Conservation (phyloP, 2,797 vertebrate species). For the Crocodylus rhombifer region DNA sequence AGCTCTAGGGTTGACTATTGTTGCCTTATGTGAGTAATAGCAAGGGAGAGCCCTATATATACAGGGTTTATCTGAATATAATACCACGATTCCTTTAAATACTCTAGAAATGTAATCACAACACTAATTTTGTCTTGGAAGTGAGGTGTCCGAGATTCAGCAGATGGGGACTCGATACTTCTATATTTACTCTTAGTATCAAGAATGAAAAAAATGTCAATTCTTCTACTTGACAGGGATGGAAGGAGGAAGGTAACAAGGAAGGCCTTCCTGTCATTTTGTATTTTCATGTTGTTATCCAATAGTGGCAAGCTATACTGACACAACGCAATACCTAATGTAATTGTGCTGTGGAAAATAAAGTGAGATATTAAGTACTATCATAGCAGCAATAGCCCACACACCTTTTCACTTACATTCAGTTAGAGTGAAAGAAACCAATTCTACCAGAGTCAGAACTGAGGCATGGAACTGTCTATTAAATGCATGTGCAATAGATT, state of each 20-base stretch:
- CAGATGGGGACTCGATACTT: not conserved
- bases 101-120: too few relatives aligned
- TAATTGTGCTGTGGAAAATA: not conserved
- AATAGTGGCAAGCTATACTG: not conserved
- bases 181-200: not conserved
- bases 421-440: not conserved
- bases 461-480: not conserved
- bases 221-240: not conserved
- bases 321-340: not conserved
- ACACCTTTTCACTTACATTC: not conserved
- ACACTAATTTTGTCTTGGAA: not conserved
- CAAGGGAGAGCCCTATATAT: not conserved
- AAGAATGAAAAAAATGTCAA: not conserved
- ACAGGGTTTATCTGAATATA: too few relatives aligned
- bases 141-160: not conserved
- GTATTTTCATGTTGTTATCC: not conserved
- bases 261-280: not conserved
- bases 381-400: not conserved
- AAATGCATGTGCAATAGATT: not conserved
- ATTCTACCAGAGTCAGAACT: not conserved
- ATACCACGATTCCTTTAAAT: too few relatives aligned
- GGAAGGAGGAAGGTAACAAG: not conserved
- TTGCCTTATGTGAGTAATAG: not conserved
- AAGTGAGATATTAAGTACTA: not conserved
- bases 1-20: rapidly evolving